phyloP scores from a whole-genome alignment of 1,140 invertebrate species.

The Lepidurus packardi region DNA sequence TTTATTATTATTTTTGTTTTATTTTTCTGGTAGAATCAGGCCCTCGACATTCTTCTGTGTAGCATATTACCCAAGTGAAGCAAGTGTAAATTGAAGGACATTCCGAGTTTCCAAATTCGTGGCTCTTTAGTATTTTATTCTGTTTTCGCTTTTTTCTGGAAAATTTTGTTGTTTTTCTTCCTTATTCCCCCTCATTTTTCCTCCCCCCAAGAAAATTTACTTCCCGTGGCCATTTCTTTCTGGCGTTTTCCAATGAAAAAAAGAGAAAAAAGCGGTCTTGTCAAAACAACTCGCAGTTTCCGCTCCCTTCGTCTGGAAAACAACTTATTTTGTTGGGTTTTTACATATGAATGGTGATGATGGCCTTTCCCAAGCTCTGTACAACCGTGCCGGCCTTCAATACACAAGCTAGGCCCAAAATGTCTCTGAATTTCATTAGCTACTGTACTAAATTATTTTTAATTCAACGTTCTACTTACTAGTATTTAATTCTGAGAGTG shows the following conservation, averaged over 20 bases:
- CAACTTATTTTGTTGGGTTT: conserved; percentile 7
- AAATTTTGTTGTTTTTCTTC: not conserved
- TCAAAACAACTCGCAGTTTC: not conserved
- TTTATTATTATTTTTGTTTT: not conserved
- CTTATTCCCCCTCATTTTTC: not conserved
- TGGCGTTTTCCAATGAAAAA: not conserved
- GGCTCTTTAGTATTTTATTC: not conserved
- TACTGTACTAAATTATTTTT: too few species aligned
- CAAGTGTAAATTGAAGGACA: conserved; percentile 22
- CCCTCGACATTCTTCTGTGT: not conserved
- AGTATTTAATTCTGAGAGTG: too few species aligned
- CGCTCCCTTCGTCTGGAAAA: not conserved
- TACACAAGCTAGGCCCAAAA: conserved; percentile 3
- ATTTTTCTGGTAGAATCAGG: conserved; percentile 5
- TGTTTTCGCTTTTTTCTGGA: not conserved
- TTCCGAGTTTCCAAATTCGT: conserved; percentile 7
- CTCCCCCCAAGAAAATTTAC: not conserved
- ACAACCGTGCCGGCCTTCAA: conserved; percentile 13
- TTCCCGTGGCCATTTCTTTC: not conserved
- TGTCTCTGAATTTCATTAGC: too few species aligned
- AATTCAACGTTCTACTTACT: too few species aligned
- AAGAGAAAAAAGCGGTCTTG: not conserved
- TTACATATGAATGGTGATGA: conserved; percentile 10
- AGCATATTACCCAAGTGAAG: not conserved
- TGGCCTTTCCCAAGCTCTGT: conserved; percentile 13